Evolutionary conservation across 2,797 vertebrate genomes (phyloP).

Genomic region (Selene dorsalis): DNA sequence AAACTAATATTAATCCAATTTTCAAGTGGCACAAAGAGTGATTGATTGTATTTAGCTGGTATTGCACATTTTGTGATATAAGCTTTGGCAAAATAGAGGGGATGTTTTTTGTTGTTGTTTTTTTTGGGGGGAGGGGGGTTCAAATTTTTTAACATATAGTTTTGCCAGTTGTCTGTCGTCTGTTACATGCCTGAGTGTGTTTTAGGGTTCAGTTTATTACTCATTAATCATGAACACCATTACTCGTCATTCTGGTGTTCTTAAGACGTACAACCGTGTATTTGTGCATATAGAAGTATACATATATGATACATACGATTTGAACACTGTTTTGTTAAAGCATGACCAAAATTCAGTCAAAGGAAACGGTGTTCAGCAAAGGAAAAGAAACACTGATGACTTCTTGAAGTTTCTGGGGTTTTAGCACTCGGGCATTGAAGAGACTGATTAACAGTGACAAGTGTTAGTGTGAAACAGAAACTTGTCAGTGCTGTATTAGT

Average conservation of each 20-base stretch:
- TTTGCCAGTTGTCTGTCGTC: conserved; percentile 78
- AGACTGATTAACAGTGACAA: conserved; percentile 71
- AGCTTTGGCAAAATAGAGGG: conserved; percentile 80
- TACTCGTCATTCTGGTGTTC: conserved; percentile 79
- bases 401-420: conserved; percentile 69
- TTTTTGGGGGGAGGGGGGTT: conserved; percentile 57
- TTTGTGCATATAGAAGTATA: conserved; percentile 83
- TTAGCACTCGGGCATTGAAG: conserved; percentile 71
- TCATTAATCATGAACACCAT: conserved; percentile 42
- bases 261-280: conserved; percentile 82
- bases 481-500: conserved; percentile 76
- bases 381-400: conserved; percentile 58
- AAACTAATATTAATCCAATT: conserved; percentile 59
- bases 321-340: conserved; percentile 72
- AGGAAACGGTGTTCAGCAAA: conserved; percentile 43
- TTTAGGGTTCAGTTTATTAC: conserved; percentile 66
- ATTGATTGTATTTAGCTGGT: conserved; percentile 88
- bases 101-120: conserved; percentile 61
- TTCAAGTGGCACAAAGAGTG: conserved; percentile 77
- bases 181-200: conserved; percentile 84
- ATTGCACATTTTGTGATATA: conserved; percentile 87
- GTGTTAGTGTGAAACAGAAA: conserved; percentile 73
- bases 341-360: conserved; percentile 83
- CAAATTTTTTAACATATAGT: conserved; percentile 82
- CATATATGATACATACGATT: conserved; percentile 76